A percentile compares a stretch with the other conserved stretches of the same genome.
Evolutionary conservation across 37 sponge, comb jelly and placozoan species (phyloP).

Genomic region (Beroe forskalii): DNA sequence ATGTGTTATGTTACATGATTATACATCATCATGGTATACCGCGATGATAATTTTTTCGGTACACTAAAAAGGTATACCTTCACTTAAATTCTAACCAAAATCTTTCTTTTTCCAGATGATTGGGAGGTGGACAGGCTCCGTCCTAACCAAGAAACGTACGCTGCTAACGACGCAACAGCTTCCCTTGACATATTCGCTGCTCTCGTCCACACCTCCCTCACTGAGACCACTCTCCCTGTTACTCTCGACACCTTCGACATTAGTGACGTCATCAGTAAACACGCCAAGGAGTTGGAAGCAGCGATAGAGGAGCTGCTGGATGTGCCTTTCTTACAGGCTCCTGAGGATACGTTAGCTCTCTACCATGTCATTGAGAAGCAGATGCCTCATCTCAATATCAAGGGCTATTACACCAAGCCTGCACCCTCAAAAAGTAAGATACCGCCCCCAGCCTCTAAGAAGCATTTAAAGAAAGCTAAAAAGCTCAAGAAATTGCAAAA

Average conservation of each 20-base stretch:
- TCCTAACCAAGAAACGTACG: background rate
- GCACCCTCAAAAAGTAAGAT: slow-evolving; percentile 8
- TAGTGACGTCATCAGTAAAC: background rate
- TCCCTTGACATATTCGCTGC: slow-evolving; percentile 36
- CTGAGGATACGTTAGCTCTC: background rate
- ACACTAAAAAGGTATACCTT: too few relatives aligned
- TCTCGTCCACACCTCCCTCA: background rate
- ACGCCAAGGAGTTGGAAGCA: background rate
- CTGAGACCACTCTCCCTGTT: background rate
- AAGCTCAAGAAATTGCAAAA: too few relatives aligned
- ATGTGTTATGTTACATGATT: too few relatives aligned
- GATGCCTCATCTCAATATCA: background rate
- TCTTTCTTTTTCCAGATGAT: background rate
- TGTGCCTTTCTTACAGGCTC: background rate
- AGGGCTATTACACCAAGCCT: slow-evolving; percentile 29
- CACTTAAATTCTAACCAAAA: too few relatives aligned
- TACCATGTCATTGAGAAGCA: background rate
- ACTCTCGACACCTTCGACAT: background rate
- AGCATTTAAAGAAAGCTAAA: too few relatives aligned
- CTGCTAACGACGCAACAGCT: slow-evolving; percentile 46
- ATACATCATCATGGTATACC: too few relatives aligned
- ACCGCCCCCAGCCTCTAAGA: too few relatives aligned
- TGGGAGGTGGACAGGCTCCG: background rate
- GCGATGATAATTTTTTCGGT: too few relatives aligned
- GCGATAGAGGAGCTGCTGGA: background rate